Evolutionary conservation across 2,888 invertebrate species (phyloP).

Genomic region (Aproaerema taeniolella): DNA sequence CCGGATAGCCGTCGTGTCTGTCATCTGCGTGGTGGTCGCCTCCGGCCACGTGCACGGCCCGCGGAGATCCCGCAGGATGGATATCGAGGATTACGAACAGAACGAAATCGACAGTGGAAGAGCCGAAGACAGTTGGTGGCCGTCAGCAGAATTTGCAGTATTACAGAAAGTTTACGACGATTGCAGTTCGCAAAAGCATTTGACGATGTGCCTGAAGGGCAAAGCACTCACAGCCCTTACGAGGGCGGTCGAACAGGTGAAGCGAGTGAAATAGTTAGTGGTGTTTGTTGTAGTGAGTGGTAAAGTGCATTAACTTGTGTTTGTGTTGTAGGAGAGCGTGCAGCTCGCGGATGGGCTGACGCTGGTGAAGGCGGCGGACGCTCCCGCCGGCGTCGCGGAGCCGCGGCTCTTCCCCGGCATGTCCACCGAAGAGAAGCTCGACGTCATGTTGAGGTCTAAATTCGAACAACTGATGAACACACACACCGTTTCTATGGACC

Average conservation of each 20-base stretch:
- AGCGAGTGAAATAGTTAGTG: constrained; percentile 23
- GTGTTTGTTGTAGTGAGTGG: constrained; percentile 27
- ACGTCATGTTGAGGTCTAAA: constrained; percentile 68
- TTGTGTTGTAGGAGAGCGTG: constrained; percentile 73
- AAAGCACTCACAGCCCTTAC: constrained; percentile 78
- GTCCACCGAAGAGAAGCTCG: constrained; percentile 75
- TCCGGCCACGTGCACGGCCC: constrained; percentile 62
- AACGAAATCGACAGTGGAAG: constrained; percentile 72
- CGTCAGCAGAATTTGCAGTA: constrained; percentile 76
- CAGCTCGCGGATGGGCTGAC: constrained; percentile 79
- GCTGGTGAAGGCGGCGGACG: constrained; percentile 77
- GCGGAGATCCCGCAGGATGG: constrained; percentile 65
- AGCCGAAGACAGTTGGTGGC: constrained; percentile 73
- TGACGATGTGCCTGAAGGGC: constrained; percentile 78
- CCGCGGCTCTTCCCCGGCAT: constrained; percentile 76
- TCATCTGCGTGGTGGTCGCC: constrained; percentile 59
- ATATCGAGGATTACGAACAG: constrained; percentile 55
- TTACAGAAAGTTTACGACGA: constrained; percentile 80
- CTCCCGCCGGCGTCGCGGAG: constrained; percentile 72
- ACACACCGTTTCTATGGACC: constrained; percentile 80
- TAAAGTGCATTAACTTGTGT: constrained; percentile 36
- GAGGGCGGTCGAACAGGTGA: constrained; percentile 79
- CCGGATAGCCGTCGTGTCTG: constrained; percentile 65
- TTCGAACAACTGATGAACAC: constrained; percentile 80
- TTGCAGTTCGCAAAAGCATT: constrained; percentile 78